Base-by-base conservation (phyloP, 1,140 invertebrate species). In the Drosophila teissieri region DNA sequence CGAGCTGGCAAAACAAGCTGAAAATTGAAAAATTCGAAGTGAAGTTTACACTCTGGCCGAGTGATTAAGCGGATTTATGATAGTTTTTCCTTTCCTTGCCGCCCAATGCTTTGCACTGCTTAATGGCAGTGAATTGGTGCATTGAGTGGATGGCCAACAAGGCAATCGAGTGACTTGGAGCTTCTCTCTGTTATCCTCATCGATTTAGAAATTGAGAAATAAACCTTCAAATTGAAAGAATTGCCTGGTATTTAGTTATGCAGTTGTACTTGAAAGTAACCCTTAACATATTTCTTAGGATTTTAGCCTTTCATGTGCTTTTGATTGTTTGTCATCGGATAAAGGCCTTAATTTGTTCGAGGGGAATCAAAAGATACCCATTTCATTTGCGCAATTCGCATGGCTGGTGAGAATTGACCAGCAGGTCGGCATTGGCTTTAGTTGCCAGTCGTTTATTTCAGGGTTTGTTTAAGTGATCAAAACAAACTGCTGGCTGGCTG, bases 21-120 rank as follows among this genome's bases (percentile, higher is more conserved):
- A 4, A 48, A 54, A 55, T 49, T 34, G 31, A 45, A 54, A 54
- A 54, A 39, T 46, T 14, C 15, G n/a, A 24, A 51, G 56, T 58
- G 36, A 34, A 52, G 10, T 24, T 27, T 22, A 27, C 34, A 39
- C 56, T 37, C 19, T 5, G 17, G 37, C 27, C 14, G 17, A 68
- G 37, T 36, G 64, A 44, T 52, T 37, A 55, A n/a, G 44, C 49
- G 49, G n/a, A 68, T 46, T 31, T 68, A 40, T 48, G 31, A 45
- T n/a, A 24, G 10, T 37, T 54, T 54, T 36, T 22, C 24, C 22
- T 54, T 36, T 22, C 24, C 22, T 14, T 34, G n/a, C 10, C 37
- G 48, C 3, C 22, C 42, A 15, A 22, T 19, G 19, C 19, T 36
- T 14, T 45, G 61, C 10, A 36, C 39, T 34, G 37, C 54, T 40